Evolutionary conservation across 2,113 vertebrate species (phyloP).

Genomic region (Bambusicola thoracicus): DNA sequence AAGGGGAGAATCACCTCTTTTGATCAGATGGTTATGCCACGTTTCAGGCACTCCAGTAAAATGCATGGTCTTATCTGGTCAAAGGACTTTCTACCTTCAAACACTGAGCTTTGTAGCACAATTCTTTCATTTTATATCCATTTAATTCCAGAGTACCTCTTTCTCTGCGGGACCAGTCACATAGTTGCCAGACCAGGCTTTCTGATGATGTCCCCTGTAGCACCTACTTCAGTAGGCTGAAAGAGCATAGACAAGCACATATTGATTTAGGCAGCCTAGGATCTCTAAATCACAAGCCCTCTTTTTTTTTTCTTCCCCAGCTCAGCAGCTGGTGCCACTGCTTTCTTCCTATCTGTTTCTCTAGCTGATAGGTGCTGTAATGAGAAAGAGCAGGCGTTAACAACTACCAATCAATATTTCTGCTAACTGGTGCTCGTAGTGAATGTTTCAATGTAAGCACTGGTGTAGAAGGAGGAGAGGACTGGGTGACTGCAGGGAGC

Average conservation of each 20-base stretch:
- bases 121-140: background rate
- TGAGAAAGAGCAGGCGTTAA: background rate
- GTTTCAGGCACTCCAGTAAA: background rate
- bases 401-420: background rate
- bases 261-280: background rate
- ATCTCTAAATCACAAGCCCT: constrained; percentile 9
- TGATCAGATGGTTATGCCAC: background rate
- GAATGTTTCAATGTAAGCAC: background rate
- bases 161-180: background rate
- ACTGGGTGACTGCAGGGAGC: background rate
- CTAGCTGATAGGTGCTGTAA: background rate
- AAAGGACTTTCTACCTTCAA: background rate
- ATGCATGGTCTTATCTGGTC: background rate
- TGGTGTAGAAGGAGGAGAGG: background rate
- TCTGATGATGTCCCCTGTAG: background rate
- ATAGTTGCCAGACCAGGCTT: background rate
- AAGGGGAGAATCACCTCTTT: background rate
- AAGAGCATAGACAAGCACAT: background rate
- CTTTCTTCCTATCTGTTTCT: constrained; percentile 1
- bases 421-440: background rate
- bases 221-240: background rate
- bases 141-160: background rate
- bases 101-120: background rate
- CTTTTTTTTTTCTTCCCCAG: background rate
- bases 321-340: background rate